Base-by-base conservation (phyloP, 2,888 invertebrate species). In the Deroplatys truncata region DNA sequence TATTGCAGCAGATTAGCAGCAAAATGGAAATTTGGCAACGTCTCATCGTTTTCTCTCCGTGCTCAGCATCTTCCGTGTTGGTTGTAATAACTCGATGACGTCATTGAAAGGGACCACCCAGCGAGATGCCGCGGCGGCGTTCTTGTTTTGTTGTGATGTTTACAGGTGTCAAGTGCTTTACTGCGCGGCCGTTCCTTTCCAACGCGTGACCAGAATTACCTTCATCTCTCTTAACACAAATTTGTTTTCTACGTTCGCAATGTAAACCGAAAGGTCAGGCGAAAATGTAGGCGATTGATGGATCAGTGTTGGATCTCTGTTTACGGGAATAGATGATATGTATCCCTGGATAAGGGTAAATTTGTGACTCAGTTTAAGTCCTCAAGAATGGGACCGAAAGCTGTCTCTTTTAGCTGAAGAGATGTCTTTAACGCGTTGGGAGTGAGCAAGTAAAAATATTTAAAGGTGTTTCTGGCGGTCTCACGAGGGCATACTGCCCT, bases 91-190 rank as follows among this genome's bases (percentile, higher is more conserved):
- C n/a, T 31, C 35, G 82, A 56, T 87, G 87, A 87, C 87, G 87
- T 87, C 87, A 87, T 15, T 72, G 25, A 72, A 72, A 29, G 29
- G 8, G 87, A n/a, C 87, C 87, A 87, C 87, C 87, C 87, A 87
- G 16, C 2, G n/a, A 87, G 87, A 13, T 31, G 87, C 82, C 25
- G 31, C 82, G 56, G 56, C 56, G 16, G 20, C 16, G 56, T 72
- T 72, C 56, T 72, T 72, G 56, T 72, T 72, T 72, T 72, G 56
- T 72, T 72, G 16, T 72, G 7, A 20, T 72, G 56, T 72, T 72
- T 72, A 72, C 56, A 72, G 56, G 56, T 72, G 56, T 72, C 20
- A 72, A 72, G 56, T 72, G 56, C 25, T 16, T 72, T 72, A 72
- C 56, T 20, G 56, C 56, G 16, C 16, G 56, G 56, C 4, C 7